Evolutionary conservation across 2,888 invertebrate genomes (phyloP), one percentile per base, ranked within the genome.

Genomic region (Tanytarsus gracilentus): DNA sequence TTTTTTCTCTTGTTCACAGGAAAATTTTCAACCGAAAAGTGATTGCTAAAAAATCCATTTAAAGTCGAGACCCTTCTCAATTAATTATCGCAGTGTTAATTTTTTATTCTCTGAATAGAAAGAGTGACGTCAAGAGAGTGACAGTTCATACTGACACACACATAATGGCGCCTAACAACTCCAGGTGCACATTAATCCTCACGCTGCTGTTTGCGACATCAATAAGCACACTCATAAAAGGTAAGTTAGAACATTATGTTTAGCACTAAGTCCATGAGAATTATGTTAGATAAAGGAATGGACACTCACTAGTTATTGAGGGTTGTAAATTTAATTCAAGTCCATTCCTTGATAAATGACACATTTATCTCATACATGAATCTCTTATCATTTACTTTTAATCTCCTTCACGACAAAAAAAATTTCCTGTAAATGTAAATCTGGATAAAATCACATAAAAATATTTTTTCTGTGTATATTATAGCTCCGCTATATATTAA

Each of bases 51-150:
- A 40, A 40, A 40, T 55, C 39, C 55, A 55, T 40, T 55, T 33
- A 26, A 27, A 55, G 33, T 11, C n/a, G 40, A 33, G 40, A 55
- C 55, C 55, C 33, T 39, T 55, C 40, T 55, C 55, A 55, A 55
- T 55, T 55, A 55, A 11, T 14, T n/a, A 16, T 14, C 49, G n/a
- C n/a, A n/a, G 44, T 44, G 18, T 44, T 44, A 44, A 44, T 44
- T 44, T 18, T 44, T 44, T 18, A 18, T 44, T 44, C 18, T 23
- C 23, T 44, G 44, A 44, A 23, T 44, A 23, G 21, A 44, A 44
- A 44, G n/a, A n/a, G n/a, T n/a, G n/a, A n/a, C n/a, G n/a, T n/a
- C n/a, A n/a, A n/a, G n/a, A n/a, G n/a, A n/a, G n/a, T n/a, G n/a
- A 16, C 36, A 44, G 44, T 44, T 44, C 18, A 44, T 36, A 14